Evolutionary conservation across 2,113 vertebrate species (phyloP).

Genomic region (Gymnogyps californianus): DNA sequence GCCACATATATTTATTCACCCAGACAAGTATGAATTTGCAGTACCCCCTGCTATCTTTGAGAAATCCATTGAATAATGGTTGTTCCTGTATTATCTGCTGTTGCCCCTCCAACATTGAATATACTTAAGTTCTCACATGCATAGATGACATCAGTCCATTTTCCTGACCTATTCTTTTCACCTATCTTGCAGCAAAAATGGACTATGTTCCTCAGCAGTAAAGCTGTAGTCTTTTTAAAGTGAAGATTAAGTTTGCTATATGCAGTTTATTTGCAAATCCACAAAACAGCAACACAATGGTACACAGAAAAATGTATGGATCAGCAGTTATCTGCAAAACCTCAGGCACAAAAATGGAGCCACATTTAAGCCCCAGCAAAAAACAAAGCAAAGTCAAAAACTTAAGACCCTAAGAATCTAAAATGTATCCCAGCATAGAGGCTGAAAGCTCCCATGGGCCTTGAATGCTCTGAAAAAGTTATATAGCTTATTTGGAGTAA

Average conservation of each 20-base stretch:
- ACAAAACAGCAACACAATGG: not conserved
- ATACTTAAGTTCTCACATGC: not conserved
- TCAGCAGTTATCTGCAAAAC: not conserved
- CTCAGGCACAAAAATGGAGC: not conserved
- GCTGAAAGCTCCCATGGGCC: not conserved
- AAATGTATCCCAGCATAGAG: not conserved
- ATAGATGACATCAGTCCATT: not conserved
- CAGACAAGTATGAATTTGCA: not conserved
- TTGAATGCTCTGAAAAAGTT: not conserved
- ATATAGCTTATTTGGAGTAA: not conserved
- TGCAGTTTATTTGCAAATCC: not conserved
- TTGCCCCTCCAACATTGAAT: not conserved
- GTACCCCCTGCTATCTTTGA: slow-evolving; percentile 2
- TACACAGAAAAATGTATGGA: not conserved
- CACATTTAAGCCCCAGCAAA: not conserved
- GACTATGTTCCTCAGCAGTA: not conserved
- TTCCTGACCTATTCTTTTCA: not conserved
- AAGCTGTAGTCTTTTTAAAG: not conserved
- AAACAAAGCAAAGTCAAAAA: not conserved
- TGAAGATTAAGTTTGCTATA: not conserved
- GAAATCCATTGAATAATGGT: not conserved
- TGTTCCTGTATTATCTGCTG: not conserved
- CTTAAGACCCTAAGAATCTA: not conserved
- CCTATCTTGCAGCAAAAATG: not conserved
- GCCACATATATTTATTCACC: not conserved